A percentile compares a stretch with the other conserved stretches of the same genome.
phyloP scores from a whole-genome alignment of 2,113 vertebrate species.

The Callorhinus ursinus region DNA sequence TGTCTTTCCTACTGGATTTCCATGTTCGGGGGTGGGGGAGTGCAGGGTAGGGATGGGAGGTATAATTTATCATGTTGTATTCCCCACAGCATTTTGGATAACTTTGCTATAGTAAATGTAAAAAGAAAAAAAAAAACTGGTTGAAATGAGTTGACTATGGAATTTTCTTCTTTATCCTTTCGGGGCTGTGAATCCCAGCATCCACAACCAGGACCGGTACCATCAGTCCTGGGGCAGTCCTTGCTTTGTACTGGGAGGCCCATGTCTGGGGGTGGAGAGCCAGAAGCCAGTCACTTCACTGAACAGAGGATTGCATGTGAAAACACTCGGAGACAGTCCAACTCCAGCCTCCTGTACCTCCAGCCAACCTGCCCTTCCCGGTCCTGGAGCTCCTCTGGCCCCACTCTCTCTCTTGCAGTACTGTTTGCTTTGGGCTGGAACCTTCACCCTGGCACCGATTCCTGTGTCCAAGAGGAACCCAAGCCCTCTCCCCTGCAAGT shows the following conservation, averaged over 20 bases:
- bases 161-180: not conserved
- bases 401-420: no score
- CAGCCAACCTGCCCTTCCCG: no score
- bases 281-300: not conserved
- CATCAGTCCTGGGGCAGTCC: not conserved
- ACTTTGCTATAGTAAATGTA: no score
- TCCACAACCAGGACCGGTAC: not conserved
- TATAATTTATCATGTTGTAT: not conserved
- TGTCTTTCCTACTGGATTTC: not conserved
- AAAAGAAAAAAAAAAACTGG: not conserved
- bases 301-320: not conserved
- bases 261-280: not conserved
- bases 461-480: not conserved
- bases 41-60: no score
- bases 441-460: not conserved
- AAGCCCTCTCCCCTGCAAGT: not conserved
- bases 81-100: not conserved
- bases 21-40: not conserved
- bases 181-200: not conserved
- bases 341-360: not conserved
- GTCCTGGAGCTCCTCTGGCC: not conserved
- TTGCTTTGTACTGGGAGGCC: not conserved
- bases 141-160: fast-evolving
- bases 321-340: not conserved
- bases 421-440: not conserved